Evolutionary conservation across 2,113 vertebrate species (phyloP).

Genomic region (Pimephales promelas): DNA sequence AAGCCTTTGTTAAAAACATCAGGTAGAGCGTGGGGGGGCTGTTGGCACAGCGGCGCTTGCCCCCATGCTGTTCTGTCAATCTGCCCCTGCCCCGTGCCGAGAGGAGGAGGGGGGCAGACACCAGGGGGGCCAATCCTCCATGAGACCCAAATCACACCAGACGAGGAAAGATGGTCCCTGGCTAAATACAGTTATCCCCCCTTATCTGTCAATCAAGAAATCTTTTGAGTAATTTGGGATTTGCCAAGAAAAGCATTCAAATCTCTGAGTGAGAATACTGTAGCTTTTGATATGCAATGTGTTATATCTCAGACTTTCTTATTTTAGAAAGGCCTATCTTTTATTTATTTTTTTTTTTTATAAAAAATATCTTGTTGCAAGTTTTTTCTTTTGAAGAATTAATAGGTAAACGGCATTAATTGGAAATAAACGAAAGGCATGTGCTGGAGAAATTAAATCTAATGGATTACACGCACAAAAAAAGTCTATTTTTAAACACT

Average conservation of each 20-base stretch:
- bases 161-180: slow-evolving; percentile 53
- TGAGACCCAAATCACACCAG: slow-evolving; percentile 62
- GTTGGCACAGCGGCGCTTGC: slow-evolving; percentile 54
- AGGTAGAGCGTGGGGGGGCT: slow-evolving; percentile 54
- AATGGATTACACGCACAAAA: background rate
- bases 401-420: background rate
- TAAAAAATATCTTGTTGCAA: background rate
- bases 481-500: background rate
- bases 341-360: background rate
- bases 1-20: slow-evolving; percentile 67
- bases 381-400: background rate
- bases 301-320: slow-evolving; percentile 15
- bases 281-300: slow-evolving; percentile 30
- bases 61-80: slow-evolving; percentile 69
- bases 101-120: slow-evolving; percentile 49
- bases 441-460: slow-evolving; percentile 6
- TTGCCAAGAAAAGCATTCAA: slow-evolving; percentile 18
- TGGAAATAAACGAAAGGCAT: slow-evolving; percentile 5
- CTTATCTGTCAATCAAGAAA: slow-evolving; percentile 68
- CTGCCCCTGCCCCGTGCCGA: slow-evolving; percentile 63
- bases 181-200: slow-evolving; percentile 64
- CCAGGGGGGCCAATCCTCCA: slow-evolving; percentile 51
- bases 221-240: slow-evolving; percentile 52
- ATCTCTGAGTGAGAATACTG: slow-evolving; percentile 9
- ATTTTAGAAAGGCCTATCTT: slow-evolving; percentile 21